Conservation (phyloP, 2,797 vertebrate genomes). For the Graptemys geographica region DNA sequence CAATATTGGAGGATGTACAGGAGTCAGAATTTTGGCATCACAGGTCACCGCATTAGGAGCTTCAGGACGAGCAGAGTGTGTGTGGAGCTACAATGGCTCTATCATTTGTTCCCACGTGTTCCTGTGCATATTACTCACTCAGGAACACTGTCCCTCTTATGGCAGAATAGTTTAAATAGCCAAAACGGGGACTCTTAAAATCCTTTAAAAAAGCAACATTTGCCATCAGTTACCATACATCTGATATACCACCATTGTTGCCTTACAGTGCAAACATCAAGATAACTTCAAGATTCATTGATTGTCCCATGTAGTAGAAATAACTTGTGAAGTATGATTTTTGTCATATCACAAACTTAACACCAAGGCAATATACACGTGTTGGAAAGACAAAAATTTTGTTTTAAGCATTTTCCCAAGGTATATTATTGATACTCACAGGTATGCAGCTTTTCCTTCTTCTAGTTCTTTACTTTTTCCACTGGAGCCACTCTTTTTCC, state of each 20-base stretch:
- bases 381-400: background rate
- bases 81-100: background rate
- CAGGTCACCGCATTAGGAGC: background rate
- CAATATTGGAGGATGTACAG: background rate
- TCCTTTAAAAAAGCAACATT: background rate
- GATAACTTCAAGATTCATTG: background rate
- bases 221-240: background rate
- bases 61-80: background rate
- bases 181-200: background rate
- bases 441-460: conserved; percentile 97
- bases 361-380: background rate
- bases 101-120: background rate
- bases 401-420: background rate
- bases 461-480: conserved; percentile 97
- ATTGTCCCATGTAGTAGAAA: background rate
- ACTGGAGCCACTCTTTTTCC: conserved; percentile 94
- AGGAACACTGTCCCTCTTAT: background rate
- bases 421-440: conserved; percentile 86
- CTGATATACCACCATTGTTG: background rate
- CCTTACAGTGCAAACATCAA: background rate
- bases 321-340: background rate
- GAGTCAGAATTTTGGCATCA: background rate
- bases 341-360: background rate
- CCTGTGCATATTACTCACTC: background rate
- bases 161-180: background rate